phyloP scores from a whole-genome alignment of 2,113 vertebrate genomes.

The Sander vitreus region DNA sequence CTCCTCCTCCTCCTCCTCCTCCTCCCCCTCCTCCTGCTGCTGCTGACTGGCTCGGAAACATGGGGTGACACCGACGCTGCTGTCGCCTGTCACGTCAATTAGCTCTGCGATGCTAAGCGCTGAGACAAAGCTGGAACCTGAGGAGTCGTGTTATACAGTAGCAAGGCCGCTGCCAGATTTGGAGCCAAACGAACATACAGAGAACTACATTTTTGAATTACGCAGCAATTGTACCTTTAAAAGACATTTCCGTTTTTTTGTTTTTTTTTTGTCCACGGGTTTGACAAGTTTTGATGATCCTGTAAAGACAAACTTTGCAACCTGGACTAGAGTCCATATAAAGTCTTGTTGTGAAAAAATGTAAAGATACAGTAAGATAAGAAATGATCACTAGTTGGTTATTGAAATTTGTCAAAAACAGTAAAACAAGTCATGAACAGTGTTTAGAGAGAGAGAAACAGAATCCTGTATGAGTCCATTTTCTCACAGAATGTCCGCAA shows the following conservation, averaged over 20 bases:
- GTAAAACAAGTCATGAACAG: too few relatives aligned
- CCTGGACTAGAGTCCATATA: neutral
- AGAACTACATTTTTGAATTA: neutral
- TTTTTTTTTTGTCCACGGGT: neutral
- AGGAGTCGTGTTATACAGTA: neutral
- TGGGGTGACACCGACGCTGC: constrained; percentile 55
- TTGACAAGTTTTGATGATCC: neutral
- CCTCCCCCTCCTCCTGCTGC: neutral
- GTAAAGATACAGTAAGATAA: too few relatives aligned
- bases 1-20: neutral
- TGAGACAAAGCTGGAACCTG: constrained; percentile 14
- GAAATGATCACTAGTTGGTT: too few relatives aligned
- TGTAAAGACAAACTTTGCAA: neutral
- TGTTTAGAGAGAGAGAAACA: too few relatives aligned
- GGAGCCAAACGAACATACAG: neutral
- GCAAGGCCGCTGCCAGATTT: neutral
- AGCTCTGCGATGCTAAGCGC: constrained; percentile 26
- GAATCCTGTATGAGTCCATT: too few relatives aligned
- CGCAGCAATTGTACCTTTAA: neutral
- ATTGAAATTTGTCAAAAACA: too few relatives aligned
- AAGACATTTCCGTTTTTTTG: neutral
- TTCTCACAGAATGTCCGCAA: too few relatives aligned
- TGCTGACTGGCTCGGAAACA: constrained; percentile 59
- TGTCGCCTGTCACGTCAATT: constrained; percentile 48
- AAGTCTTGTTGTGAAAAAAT: neutral